Conservation (phyloP, 2,113 vertebrate species). For the Rhipidura dahli region DNA sequence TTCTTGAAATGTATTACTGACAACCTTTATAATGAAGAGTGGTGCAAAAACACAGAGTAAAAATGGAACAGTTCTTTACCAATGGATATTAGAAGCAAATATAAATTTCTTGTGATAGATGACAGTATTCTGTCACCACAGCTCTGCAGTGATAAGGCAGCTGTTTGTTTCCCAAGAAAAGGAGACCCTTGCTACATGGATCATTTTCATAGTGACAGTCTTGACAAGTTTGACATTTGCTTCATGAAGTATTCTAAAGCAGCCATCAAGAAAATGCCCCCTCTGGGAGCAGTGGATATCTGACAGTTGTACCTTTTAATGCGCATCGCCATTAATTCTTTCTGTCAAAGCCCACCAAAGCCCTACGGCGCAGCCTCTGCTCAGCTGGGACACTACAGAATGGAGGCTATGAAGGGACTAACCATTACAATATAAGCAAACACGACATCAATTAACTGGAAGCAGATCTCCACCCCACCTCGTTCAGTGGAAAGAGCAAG, state of each 20-base stretch:
- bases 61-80: constrained; percentile 31
- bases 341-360: constrained; percentile 29
- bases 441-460: constrained; percentile 24
- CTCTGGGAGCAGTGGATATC: constrained; percentile 64
- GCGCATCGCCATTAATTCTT: constrained; percentile 71
- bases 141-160: constrained; percentile 70
- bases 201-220: constrained; percentile 79
- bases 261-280: constrained; percentile 73
- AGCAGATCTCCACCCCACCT: neutral
- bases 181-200: constrained; percentile 75
- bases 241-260: constrained; percentile 70
- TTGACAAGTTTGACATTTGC: constrained; percentile 84
- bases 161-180: constrained; percentile 77
- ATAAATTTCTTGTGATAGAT: constrained; percentile 50
- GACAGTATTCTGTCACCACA: constrained; percentile 59
- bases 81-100: constrained; percentile 44
- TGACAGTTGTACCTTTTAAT: constrained; percentile 75
- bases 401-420: neutral
- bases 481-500: neutral
- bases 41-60: neutral
- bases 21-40: neutral
- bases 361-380: neutral
- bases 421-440: neutral
- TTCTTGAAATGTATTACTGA: neutral
- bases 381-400: neutral